Evolutionary conservation across 2,888 invertebrate species (phyloP).

Genomic region (Lissonota sp.): DNA sequence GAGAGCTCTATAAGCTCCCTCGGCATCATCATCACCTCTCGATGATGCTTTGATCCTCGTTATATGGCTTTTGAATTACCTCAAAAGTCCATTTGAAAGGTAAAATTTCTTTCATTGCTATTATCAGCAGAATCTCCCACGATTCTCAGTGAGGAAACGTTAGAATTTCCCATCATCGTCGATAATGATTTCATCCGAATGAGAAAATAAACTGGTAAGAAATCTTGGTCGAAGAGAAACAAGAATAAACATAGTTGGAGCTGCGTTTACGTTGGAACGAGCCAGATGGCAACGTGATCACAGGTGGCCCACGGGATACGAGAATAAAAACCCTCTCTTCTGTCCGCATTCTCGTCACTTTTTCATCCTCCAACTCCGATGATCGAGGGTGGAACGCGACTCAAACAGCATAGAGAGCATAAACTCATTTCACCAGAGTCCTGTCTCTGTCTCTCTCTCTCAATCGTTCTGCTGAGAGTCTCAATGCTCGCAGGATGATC

Average conservation of each 20-base stretch:
- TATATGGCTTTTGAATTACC: constrained; percentile 12
- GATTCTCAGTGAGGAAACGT: background rate
- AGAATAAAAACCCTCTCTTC: constrained; percentile 12
- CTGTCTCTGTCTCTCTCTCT: constrained; percentile 16
- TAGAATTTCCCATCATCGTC: background rate
- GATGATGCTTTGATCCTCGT: constrained; percentile 44
- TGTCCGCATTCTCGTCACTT: constrained; percentile 62
- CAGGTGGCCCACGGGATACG: constrained; percentile 56
- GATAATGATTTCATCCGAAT: constrained; percentile 41
- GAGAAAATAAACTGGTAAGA: background rate
- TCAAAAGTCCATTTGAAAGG: background rate
- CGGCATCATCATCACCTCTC: constrained; percentile 27
- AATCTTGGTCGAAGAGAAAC: background rate
- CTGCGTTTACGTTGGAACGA: constrained; percentile 30
- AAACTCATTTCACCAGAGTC: background rate
- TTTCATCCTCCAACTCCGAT: constrained; percentile 46
- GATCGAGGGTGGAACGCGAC: constrained; percentile 23
- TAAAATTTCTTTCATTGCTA: background rate
- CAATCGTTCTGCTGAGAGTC: constrained; percentile 29
- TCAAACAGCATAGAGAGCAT: too few relatives aligned
- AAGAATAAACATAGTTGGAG: background rate
- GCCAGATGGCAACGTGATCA: constrained; percentile 62
- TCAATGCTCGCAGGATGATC: constrained; percentile 25
- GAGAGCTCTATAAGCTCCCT: constrained; percentile 52
- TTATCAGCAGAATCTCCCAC: too few relatives aligned